Percentiles rank a stretch among this genome's conserved stretches.
phyloP scores from a whole-genome alignment of 2,113 vertebrate species.

The Parotia lawesii region DNA sequence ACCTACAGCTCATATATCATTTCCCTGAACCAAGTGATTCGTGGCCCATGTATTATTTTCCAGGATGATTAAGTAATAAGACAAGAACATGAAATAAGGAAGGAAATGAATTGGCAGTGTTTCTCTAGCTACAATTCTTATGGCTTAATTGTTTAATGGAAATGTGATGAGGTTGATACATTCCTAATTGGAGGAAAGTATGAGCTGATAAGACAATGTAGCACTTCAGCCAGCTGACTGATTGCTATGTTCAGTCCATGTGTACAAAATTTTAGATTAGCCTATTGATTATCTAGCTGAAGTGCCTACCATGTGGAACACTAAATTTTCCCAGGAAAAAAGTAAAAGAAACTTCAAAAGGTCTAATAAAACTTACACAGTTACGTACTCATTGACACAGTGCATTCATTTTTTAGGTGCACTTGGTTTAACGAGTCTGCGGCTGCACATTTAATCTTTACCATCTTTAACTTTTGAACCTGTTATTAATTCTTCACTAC shows the following conservation, averaged over 20 bases:
- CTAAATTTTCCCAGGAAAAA: not conserved
- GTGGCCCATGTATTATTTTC: not conserved
- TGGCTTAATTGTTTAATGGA: not conserved
- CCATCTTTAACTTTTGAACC: slow-evolving; percentile 35
- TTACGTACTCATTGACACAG: not conserved
- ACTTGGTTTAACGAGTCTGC: not conserved
- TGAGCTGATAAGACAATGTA: not conserved
- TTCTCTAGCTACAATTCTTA: not conserved
- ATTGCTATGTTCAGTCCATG: not conserved
- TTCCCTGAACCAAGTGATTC: not conserved
- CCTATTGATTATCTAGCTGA: not conserved
- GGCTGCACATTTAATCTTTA: slow-evolving; percentile 33
- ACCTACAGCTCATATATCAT: not conserved
- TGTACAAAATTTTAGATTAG: slow-evolving; percentile 5
- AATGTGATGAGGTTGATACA: not conserved
- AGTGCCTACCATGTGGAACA: not conserved
- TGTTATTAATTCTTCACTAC: slow-evolving; percentile 1
- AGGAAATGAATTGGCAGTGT: not conserved
- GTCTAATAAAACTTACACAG: not conserved
- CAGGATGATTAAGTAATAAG: not conserved
- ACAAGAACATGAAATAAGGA: not conserved
- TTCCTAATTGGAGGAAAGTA: not conserved
- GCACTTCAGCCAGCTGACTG: not conserved
- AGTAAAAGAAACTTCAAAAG: slow-evolving; percentile 23
- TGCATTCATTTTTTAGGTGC: not conserved